Evolutionary conservation across 2,113 vertebrate genomes (phyloP).

Genomic region (Myotis lucifugus): DNA sequence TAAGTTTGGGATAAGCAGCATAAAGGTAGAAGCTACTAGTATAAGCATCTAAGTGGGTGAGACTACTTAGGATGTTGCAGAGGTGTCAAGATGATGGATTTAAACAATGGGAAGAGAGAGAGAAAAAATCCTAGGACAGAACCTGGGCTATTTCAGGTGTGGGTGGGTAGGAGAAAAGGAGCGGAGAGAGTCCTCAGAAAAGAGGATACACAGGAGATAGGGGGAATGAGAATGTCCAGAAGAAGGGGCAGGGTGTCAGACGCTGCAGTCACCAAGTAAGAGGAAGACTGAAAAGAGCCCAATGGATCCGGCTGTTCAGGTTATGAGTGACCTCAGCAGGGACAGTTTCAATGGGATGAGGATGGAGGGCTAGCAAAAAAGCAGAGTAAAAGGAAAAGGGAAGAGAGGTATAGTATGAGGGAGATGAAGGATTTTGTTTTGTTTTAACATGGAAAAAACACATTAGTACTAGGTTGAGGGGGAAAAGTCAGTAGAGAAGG

Average conservation of each 20-base stretch:
- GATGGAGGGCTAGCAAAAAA: neutral
- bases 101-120: neutral
- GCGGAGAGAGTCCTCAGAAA: neutral
- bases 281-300: neutral
- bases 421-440: neutral
- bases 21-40: neutral
- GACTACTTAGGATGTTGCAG: neutral
- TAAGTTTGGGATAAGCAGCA: neutral
- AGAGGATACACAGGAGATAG: neutral
- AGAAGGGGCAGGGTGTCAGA: neutral
- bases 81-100: neutral
- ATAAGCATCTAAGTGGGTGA: neutral
- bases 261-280: neutral
- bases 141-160: neutral
- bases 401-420: neutral
- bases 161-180: neutral
- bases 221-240: neutral
- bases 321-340: neutral
- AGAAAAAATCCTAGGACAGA: neutral
- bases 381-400: neutral
- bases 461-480: neutral
- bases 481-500: neutral
- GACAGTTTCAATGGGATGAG: constrained; percentile 35
- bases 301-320: neutral
- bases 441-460: constrained; percentile 29